Base-by-base conservation (phyloP, 2,113 vertebrate genomes). In the Caranx ignobilis region DNA sequence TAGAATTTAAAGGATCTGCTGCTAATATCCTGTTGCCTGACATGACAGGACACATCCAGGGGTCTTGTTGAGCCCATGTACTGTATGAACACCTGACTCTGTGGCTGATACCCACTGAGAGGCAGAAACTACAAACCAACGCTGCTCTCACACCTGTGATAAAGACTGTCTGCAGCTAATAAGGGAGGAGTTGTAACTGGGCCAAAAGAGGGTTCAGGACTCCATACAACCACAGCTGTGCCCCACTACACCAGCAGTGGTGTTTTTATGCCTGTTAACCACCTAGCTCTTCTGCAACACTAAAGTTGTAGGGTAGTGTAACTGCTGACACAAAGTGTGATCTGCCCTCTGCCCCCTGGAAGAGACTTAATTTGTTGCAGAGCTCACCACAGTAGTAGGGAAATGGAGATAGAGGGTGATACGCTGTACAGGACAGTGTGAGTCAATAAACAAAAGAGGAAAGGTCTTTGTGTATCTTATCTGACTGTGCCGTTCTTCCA, bases 291-390 rank as follows among this genome's bases (percentile, higher is more conserved):
- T 68, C 47, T 12, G 8, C 37, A 63, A 50, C 67, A 15, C 0
- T 7, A 31, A 45, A 47, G 1, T 5, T 18, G 70, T 37, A 62
- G 54, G 11, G 1, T 26, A 5, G 34, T 54, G 8, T 77, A 60
- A 32, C 50, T 31, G 47, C 76, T 72, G 52, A 64, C 65, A 60
- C 43, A 1, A 12, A 55, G 3, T 11, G 37, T 11, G 56, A 72
- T 37, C 71, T 62, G 66, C 80, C 75, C 55, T 69, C 41, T 59
- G 73, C 66, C 80, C 77, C 56, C 18, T 74, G 71, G 76, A 67
- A 47, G 66, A 75, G 59, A 82, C 68, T 81, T 75, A 21, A 89
- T 88, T 85, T 80, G 77, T 81, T 16, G 8, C 57, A 21, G 13
- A 59, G 76, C 62, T 72, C 74, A 19, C 16, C 48, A n/a, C 78